phyloP scores from a whole-genome alignment of 2,797 vertebrate species.

The Eospalax fontanierii region DNA sequence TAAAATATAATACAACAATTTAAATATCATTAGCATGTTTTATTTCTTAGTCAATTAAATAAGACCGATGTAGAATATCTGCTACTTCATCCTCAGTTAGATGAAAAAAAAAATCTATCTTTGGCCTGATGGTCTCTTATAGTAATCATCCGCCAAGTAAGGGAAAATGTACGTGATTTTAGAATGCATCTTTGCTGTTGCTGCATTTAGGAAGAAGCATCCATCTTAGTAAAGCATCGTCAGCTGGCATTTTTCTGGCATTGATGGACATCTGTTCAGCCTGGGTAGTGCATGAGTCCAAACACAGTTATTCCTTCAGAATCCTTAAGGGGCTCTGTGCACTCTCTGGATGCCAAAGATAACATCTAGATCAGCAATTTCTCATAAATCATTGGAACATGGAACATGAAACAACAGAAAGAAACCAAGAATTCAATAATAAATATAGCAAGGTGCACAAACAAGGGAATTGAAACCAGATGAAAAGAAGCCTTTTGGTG shows the following conservation, averaged over 20 bases:
- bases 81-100: background rate
- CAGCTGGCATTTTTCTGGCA: constrained; percentile 42
- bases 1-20: background rate
- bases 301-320: constrained; percentile 67
- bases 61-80: background rate
- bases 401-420: constrained; percentile 74
- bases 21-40: constrained; percentile 50
- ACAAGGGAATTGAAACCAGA: constrained; percentile 86
- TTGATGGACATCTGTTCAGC: constrained; percentile 54
- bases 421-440: constrained; percentile 80
- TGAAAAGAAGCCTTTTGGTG: constrained; percentile 72
- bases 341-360: constrained; percentile 79
- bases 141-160: background rate
- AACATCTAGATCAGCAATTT: constrained; percentile 85
- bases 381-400: constrained; percentile 84
- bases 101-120: background rate
- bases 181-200: background rate
- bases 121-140: constrained; percentile 14
- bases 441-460: constrained; percentile 83
- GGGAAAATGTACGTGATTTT: background rate
- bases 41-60: constrained; percentile 34
- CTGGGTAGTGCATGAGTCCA: constrained; percentile 41
- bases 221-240: constrained; percentile 32
- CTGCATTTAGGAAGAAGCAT: constrained; percentile 55
- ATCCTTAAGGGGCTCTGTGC: constrained; percentile 71